Evolutionary conservation across 2,797 vertebrate species (phyloP).

Genomic region (Protosalanx chinensis): DNA sequence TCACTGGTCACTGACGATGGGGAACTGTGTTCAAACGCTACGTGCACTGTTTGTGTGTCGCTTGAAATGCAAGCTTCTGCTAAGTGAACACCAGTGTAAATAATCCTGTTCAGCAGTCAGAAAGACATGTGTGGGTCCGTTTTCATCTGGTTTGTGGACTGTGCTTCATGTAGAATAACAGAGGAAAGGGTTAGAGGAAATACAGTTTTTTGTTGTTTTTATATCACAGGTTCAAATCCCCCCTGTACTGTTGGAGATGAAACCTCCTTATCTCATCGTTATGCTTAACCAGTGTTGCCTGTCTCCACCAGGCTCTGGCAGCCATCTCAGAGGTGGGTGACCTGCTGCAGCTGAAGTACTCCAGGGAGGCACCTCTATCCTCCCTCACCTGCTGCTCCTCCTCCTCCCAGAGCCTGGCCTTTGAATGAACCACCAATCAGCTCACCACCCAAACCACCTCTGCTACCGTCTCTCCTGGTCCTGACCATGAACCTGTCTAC

Average conservation of each 20-base stretch:
- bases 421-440: conserved; percentile 66
- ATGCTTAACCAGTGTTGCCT: neutral
- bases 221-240: no score
- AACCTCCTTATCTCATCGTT: neutral
- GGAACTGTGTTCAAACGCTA: no score
- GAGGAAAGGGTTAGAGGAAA: no score
- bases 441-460: conserved; percentile 61
- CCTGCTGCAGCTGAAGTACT: conserved; percentile 91
- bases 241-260: neutral
- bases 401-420: conserved; percentile 65
- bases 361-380: conserved; percentile 70
- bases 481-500: neutral
- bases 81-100: no score
- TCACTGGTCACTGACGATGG: neutral
- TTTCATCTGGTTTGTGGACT: no score
- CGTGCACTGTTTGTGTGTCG: no score
- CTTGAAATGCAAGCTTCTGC: no score
- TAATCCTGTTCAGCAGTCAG: no score
- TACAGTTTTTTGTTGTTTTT: no score
- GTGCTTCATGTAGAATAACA: no score
- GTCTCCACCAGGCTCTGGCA: conserved; percentile 78
- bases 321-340: conserved; percentile 91
- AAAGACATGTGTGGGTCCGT: no score
- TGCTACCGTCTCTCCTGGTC: conserved; percentile 22
- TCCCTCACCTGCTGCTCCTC: conserved; percentile 72